Conservation (phyloP, 2,888 invertebrate genomes). For the Cerceris ruficornis region DNA sequence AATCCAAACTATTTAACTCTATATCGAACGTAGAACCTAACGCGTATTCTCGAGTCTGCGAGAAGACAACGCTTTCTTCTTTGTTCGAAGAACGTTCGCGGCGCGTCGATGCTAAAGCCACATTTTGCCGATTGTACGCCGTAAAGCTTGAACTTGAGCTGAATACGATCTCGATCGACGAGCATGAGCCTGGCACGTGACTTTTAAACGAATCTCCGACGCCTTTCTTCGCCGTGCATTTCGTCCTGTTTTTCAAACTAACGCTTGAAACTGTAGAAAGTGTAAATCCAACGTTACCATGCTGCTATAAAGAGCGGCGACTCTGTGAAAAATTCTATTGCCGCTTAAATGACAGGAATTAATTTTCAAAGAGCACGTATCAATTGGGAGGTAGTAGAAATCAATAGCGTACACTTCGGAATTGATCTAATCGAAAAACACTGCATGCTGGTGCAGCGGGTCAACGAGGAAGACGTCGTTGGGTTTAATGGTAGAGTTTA, state of each 20-base stretch:
- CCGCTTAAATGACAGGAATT: too few relatives aligned
- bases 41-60: too few relatives aligned
- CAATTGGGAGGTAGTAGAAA: not conserved
- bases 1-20: too few relatives aligned
- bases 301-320: too few relatives aligned
- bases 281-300: too few relatives aligned
- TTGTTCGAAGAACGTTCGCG: not conserved
- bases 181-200: not conserved
- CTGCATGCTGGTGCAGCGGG: not conserved
- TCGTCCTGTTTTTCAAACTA: not conserved
- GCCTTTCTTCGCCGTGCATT: not conserved
- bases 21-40: too few relatives aligned
- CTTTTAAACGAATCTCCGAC: not conserved
- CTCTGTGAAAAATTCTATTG: too few relatives aligned
- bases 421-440: not conserved
- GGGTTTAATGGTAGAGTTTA: not conserved
- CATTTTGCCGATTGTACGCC: not conserved
- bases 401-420: not conserved
- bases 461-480: not conserved
- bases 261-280: not conserved
- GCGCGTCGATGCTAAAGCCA: not conserved
- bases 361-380: too few relatives aligned
- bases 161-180: not conserved
- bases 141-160: constrained; percentile 7
- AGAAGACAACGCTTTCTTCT: too few relatives aligned